Base-by-base conservation (phyloP, 2,113 vertebrate genomes). In the Xyliphius kryptos region DNA sequence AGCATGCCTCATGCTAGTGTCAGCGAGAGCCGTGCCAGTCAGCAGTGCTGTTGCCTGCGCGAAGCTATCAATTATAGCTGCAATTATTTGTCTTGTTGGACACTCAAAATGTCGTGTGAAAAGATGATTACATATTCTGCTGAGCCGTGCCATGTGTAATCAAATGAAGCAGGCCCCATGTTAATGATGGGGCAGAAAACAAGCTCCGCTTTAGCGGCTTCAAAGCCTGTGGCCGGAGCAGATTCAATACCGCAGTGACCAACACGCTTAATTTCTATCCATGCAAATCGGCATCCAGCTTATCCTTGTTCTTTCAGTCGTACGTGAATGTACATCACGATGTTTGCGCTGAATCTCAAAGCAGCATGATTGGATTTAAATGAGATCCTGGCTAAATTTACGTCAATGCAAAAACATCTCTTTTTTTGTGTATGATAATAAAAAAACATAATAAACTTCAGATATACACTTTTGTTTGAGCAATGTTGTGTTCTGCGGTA, bases 21-120 rank as follows among this genome's bases (percentile, higher is more conserved):
- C 76, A 53, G 74, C 12, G 71, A 78, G 79, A 82, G 74, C 77
- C 71, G 77, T 87, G 88, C 87, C 88, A 89, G 85, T 91, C 88
- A 89, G 82, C 84, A 87, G 84, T 81, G 82, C 83, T 77, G 76
- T 77, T 79, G 78, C 78, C 81, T 85, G 82, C 82, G 41, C 83
- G 84, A 81, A 85, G 84, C 85, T 87, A 91, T 90, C 89, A 91
- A 89, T 91, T 91, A 91, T 89, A 89, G 83, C 83, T 67, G 80
- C 84, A 89, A 90, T 90, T 89, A 89, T 90, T 90, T 88, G 85
- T 90, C 86, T 85, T 76, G 83, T 79, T 89, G 85, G 86, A 91
- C 88, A 86, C 90, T 89, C 89, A 89, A 90, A 90, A 89, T 90
- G 88, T 88, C 90, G 90, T 89, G 87, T 84, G 85, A 88, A 89